These are phyloP conservation scores for Anomalospiza imberbis DNA, from an alignment of 2,797 vertebrate genomes.

Conservation along the genomic window DNA sequence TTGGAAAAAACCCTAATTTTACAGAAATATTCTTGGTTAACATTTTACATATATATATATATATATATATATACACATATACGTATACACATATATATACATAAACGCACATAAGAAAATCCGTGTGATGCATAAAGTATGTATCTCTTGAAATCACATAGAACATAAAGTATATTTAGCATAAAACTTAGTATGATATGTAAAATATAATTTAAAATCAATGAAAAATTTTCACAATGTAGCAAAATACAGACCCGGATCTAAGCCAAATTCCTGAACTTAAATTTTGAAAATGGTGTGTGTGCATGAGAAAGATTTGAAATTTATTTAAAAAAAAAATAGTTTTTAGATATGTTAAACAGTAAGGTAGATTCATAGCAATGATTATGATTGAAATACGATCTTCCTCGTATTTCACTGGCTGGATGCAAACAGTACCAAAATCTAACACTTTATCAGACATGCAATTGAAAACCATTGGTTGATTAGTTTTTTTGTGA, in stretches of 20 bases:
- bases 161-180: background rate
- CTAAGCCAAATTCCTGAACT: background rate
- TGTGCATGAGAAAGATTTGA: background rate
- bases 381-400: background rate
- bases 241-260: background rate
- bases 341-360: background rate
- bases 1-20: background rate
- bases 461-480: background rate
- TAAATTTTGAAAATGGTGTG: background rate
- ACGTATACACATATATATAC: background rate
- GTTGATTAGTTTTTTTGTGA: background rate
- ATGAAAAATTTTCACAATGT: background rate
- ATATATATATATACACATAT: background rate
- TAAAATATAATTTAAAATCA: background rate
- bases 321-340: background rate
- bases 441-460: background rate
- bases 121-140: background rate
- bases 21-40: background rate
- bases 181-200: background rate
- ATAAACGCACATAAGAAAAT: background rate
- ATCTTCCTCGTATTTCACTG: background rate
- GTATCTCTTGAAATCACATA: background rate
- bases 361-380: background rate
- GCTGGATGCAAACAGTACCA: fast-evolving
- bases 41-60: background rate